Percentiles rank a stretch among this genome's conserved stretches.
Evolutionary conservation across 2,797 vertebrate species (phyloP).

Genomic region (Neopelma chrysocephalum): DNA sequence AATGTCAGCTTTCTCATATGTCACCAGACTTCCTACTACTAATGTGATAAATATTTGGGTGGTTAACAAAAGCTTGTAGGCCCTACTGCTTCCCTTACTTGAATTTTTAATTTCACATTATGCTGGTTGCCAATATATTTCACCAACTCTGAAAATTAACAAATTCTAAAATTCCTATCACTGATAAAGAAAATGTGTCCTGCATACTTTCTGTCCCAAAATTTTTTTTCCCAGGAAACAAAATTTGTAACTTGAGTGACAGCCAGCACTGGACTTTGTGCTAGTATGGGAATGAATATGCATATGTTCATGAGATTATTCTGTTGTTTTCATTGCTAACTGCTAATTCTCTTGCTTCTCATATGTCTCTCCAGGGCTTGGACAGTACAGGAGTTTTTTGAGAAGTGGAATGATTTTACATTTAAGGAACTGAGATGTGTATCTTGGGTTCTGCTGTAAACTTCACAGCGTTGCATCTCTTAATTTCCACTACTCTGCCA

Average conservation of each 20-base stretch:
- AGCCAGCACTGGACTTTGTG: not conserved
- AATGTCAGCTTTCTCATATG: not conserved
- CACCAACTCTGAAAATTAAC: not conserved
- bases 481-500: not conserved
- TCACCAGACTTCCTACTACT: not conserved
- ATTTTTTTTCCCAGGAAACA: not conserved
- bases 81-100: not conserved
- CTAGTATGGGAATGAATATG: not conserved
- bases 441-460: not conserved
- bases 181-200: not conserved
- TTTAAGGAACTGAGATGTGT: not conserved
- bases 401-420: not conserved
- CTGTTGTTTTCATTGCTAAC: slow-evolving; percentile 5
- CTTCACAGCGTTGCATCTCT: not conserved
- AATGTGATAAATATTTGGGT: not conserved
- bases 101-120: not conserved
- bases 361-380: not conserved
- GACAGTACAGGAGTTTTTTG: not conserved
- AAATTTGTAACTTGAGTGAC: not conserved
- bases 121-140: not conserved
- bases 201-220: not conserved
- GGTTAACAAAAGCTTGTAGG: not conserved
- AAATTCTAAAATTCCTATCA: not conserved
- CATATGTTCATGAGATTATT: not conserved
- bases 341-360: not conserved